Evolutionary conservation across 1,140 invertebrate species (phyloP).

Genomic region (Zaprionus davidi): DNA sequence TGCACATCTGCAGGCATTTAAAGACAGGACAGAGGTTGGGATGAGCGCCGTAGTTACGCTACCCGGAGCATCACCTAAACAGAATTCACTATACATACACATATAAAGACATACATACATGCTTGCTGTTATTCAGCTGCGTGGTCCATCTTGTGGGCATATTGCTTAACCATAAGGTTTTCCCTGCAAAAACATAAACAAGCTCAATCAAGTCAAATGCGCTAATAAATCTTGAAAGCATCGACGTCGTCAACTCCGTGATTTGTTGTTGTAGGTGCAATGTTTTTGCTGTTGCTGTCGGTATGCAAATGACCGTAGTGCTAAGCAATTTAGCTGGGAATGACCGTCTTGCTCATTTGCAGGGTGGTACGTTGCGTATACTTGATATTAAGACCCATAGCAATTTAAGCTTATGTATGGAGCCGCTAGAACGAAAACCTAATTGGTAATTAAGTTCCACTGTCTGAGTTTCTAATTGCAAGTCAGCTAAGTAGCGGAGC

Average conservation of each 20-base stretch:
- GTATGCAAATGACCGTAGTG: slow-evolving; percentile 66
- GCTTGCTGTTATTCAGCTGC: slow-evolving; percentile 43
- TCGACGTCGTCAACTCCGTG: slow-evolving; percentile 47
- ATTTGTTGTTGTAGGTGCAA: slow-evolving; percentile 14
- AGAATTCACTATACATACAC: slow-evolving; percentile 23
- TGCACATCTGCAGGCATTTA: slow-evolving; percentile 62
- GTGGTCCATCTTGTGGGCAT: slow-evolving; percentile 74
- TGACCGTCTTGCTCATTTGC: slow-evolving; percentile 28
- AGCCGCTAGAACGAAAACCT: slow-evolving; percentile 17
- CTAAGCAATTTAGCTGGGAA: not conserved
- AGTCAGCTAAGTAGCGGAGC: not conserved
- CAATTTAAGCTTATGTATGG: slow-evolving; percentile 71
- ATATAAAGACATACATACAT: slow-evolving; percentile 17
- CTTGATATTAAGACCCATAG: slow-evolving; percentile 57
- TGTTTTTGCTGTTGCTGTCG: slow-evolving; percentile 27
- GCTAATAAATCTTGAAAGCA: slow-evolving; percentile 73
- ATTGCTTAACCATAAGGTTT: slow-evolving; percentile 78
- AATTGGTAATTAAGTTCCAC: slow-evolving; percentile 47
- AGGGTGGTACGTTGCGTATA: slow-evolving; percentile 40
- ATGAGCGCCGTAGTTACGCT: slow-evolving; percentile 34
- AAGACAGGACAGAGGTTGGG: slow-evolving; percentile 34
- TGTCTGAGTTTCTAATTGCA: slow-evolving; percentile 41
- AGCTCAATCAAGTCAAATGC: slow-evolving; percentile 83
- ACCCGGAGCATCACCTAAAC: slow-evolving; percentile 35
- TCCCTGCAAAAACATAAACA: slow-evolving; percentile 78